Base-by-base conservation (phyloP, 1,140 invertebrate species). In the Potamilus streckersoni region DNA sequence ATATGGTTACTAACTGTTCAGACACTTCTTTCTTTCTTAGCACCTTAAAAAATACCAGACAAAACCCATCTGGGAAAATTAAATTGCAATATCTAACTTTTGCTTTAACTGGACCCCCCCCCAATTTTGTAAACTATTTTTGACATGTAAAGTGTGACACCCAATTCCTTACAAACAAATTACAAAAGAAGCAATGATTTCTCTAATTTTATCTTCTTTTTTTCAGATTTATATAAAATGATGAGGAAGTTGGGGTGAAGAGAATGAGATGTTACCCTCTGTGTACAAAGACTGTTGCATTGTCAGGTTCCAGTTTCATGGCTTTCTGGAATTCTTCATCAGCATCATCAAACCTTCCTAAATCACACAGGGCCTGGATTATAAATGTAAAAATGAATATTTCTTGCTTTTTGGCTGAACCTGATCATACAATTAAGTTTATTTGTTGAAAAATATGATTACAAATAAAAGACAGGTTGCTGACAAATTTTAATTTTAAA, bases 211-310 rank as follows among this genome's bases (percentile, higher is more conserved):
- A 86, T 98, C 95, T 17, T 98, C 96, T 84, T 94, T 67, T 67
- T 11, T 49, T 8, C 38, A 31, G 12, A 3, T 49, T 31, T 38
- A 67, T 11, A 66, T 20, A 12, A 66, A 66, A 17, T 14, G 17
- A 27, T 17, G 31, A 12, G 8, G 4, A 15, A 17, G 0, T 66
- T 5, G 8, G 17, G 38, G 64, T 66, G 23, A n/a, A 66, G 14
- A 31, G 27, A 31, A 23, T 2, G 15, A 5, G 13, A 38, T 82
- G 80, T 80, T 84, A 85, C 94, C 88, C 96, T 91, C 94, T 94
- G 86, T 98, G 96, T 20, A 98, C 96, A 84, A 94, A 93, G 27
- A 96, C 91, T 55, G 94, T 94, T 13, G 96, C 95, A 92, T 98
- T 97, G 55, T 93, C 91, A 15, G 95, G 95, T 85, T 98, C 95